Conservation (phyloP, 1,140 invertebrate species). For the Oryctes rhinoceros region DNA sequence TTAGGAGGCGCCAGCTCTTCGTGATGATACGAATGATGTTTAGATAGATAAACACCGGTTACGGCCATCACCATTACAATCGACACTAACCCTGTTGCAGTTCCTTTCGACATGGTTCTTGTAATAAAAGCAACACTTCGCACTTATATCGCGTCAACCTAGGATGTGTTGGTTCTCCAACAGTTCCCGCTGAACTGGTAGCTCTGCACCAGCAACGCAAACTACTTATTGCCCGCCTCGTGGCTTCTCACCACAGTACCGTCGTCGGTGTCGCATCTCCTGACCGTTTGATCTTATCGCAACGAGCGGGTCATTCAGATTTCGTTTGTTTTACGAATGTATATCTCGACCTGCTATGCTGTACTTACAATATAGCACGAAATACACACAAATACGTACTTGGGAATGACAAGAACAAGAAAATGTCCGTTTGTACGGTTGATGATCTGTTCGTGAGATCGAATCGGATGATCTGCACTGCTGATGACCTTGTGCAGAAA, state of each 20-base stretch:
- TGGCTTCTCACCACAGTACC: background rate
- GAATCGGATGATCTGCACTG: background rate
- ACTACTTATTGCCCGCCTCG: background rate
- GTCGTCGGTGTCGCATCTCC: background rate
- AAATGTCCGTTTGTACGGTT: background rate
- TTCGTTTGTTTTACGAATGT: background rate
- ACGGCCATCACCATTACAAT: conserved; percentile 54
- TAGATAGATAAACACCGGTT: conserved; percentile 53
- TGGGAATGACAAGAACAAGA: background rate
- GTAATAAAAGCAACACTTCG: background rate
- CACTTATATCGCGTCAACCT: background rate
- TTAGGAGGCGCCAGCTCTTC: background rate
- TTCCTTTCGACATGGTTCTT: conserved; percentile 45
- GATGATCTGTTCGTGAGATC: background rate
- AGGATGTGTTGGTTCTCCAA: background rate
- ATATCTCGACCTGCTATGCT: background rate
- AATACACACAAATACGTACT: background rate
- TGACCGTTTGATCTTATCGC: background rate
- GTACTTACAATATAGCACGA: no score
- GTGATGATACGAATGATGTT: conserved; percentile 32
- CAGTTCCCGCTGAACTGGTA: background rate
- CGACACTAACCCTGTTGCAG: conserved; percentile 49
- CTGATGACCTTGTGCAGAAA: background rate
- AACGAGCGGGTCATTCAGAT: background rate
- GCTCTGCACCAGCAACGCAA: background rate